Conservation (phyloP, 2,888 invertebrate species). For the Tridacna gigas region DNA sequence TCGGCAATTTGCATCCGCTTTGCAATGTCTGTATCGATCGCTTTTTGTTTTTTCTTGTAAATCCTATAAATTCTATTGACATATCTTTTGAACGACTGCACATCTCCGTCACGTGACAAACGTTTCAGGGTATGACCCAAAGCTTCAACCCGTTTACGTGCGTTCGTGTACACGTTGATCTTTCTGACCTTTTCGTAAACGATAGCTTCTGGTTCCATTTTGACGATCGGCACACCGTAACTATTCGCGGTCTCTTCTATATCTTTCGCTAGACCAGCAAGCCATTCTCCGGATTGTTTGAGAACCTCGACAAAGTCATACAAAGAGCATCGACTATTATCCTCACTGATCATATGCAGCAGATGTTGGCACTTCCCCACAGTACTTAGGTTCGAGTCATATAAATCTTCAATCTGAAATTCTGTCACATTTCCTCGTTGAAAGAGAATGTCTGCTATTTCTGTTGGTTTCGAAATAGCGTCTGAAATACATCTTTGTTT, state of each 20-base stretch:
- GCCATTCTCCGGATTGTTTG: background rate
- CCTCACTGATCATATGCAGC: background rate
- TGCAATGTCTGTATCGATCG: background rate
- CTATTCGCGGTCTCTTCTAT: background rate
- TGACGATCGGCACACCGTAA: background rate
- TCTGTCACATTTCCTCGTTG: background rate
- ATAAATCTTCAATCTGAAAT: conserved; percentile 2
- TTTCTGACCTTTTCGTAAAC: conserved; percentile 31
- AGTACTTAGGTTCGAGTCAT: background rate
- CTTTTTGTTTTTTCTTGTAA: conserved; percentile 7
- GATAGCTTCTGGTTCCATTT: background rate
- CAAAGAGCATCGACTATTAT: conserved; percentile 8
- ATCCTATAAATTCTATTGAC: conserved; percentile 13
- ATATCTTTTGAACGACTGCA: conserved; percentile 8
- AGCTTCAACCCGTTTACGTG: conserved; percentile 4
- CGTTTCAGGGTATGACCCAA: conserved; percentile 29
- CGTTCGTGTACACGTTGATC: conserved; percentile 16
- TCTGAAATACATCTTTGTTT: background rate
- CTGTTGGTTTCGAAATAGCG: background rate
- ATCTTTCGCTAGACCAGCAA: background rate
- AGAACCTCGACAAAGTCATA: conserved; percentile 10
- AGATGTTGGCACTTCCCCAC: background rate
- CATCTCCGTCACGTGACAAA: conserved; percentile 31
- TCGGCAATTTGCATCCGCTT: conserved; percentile 36
- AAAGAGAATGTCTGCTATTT: background rate